Percentiles rank a stretch among this genome's conserved stretches.
These are phyloP conservation scores for Venturia canescens DNA, from an alignment of 1,140 invertebrate genomes.

Conservation along the genomic window DNA sequence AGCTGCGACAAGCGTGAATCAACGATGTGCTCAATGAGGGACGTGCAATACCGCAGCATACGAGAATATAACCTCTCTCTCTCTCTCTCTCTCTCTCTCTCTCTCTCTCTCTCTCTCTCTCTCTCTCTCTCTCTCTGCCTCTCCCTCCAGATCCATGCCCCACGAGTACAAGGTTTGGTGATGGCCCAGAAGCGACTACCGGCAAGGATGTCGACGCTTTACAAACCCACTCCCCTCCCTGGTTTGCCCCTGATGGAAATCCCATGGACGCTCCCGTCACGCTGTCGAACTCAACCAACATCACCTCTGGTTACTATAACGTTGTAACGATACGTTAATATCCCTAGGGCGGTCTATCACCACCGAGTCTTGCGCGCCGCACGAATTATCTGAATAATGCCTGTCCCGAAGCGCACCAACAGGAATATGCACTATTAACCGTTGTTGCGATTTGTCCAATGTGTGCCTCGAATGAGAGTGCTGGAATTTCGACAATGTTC, in stretches of 20 bases:
- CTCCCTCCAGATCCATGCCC: constrained; percentile 25
- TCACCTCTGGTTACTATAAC: constrained; percentile 44
- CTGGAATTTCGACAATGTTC: not conserved
- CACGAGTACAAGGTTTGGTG: constrained; percentile 14
- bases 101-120: not conserved
- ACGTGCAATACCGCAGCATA: constrained; percentile 21
- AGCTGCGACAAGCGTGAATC: constrained; percentile 51
- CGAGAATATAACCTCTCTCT: not conserved
- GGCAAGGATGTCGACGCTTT: constrained; percentile 8
- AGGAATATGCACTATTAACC: constrained; percentile 10
- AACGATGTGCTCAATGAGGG: constrained; percentile 37
- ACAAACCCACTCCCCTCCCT: not conserved
- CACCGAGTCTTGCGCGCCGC: constrained; percentile 37
- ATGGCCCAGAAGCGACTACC: constrained; percentile 1
- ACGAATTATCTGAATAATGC: constrained; percentile 40
- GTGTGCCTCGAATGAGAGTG: not conserved
- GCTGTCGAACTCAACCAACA: constrained; percentile 23
- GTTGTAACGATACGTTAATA: constrained; percentile 65
- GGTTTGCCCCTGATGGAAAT: not conserved
- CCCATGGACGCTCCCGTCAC: constrained; percentile 5
- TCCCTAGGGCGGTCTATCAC: constrained; percentile 62
- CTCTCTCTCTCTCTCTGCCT: constrained; percentile 33
- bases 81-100: not conserved
- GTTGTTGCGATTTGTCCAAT: not conserved
- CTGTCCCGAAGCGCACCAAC: constrained; percentile 41